A percentile compares a stretch with the other conserved stretches of the same genome.
Evolutionary conservation across 2,797 vertebrate species (phyloP).

Genomic region (Passerculus sandwichensis): DNA sequence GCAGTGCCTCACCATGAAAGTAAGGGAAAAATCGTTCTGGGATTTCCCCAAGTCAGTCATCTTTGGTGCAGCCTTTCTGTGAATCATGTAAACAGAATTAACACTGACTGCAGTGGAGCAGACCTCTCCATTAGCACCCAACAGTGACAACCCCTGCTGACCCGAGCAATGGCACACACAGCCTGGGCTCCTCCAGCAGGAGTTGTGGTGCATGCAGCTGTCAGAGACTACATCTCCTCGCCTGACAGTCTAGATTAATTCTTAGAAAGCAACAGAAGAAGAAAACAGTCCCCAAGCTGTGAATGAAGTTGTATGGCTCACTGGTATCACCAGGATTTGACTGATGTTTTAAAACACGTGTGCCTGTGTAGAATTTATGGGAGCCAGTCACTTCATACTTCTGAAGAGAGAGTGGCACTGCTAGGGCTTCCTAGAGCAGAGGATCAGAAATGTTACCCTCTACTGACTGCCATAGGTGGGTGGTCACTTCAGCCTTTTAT

Average conservation of each 20-base stretch:
- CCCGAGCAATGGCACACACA: not conserved
- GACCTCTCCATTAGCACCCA: not conserved
- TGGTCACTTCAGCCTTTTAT: not conserved
- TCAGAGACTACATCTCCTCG: not conserved
- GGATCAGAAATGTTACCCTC: not conserved
- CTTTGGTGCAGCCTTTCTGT: not conserved
- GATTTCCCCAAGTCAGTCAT: not conserved
- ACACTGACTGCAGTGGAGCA: not conserved
- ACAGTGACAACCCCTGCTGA: not conserved
- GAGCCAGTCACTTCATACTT: not conserved
- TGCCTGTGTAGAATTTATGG: not conserved
- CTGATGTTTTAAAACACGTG: not conserved
- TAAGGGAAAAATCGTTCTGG: not conserved
- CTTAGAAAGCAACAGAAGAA: not conserved
- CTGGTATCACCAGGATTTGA: not conserved
- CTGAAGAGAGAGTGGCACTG: not conserved
- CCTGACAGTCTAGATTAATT: not conserved
- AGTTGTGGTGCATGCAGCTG: not conserved
- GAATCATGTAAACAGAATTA: not conserved
- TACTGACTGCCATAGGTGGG: not conserved
- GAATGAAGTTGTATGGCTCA: not conserved
- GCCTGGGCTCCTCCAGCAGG: not conserved
- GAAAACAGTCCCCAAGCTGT: not conserved
- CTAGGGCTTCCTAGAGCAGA: not conserved
- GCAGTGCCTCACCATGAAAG: not conserved